phyloP scores from a whole-genome alignment of 2,888 invertebrate genomes.

The Steinernema hermaphroditum region DNA sequence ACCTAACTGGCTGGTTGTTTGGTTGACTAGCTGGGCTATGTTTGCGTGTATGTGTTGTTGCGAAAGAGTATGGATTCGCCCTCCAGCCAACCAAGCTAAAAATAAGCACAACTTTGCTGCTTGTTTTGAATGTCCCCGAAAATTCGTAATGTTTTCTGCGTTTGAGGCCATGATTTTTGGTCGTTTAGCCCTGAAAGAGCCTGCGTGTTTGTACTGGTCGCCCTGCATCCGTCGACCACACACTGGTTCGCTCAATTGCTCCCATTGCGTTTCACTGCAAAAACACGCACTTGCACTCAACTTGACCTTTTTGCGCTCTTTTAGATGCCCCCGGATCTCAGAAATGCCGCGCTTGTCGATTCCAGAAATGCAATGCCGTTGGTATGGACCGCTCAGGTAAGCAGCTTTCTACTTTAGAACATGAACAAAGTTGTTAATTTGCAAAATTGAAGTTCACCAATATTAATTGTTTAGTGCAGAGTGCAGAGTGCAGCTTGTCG shows the following conservation, averaged over 20 bases:
- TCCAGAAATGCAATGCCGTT: constrained; percentile 52
- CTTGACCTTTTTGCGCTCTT: constrained; percentile 28
- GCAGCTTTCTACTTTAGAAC: constrained; percentile 30
- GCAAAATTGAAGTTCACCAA: not conserved
- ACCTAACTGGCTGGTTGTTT: not conserved
- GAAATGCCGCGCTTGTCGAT: constrained; percentile 61
- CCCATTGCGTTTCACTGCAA: not conserved
- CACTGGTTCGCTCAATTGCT: constrained; percentile 5
- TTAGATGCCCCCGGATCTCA: constrained; percentile 52
- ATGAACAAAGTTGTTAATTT: not conserved
- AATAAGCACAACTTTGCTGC: constrained; percentile 10
- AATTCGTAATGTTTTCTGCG: constrained; percentile 24
- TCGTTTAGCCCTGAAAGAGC: constrained; percentile 1
- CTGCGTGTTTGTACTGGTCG: not conserved
- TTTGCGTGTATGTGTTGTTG: constrained; percentile 15
- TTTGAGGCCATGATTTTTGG: constrained; percentile 19
- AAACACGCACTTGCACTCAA: constrained; percentile 7
- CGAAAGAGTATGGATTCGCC: constrained; percentile 19
- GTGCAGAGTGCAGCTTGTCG: no score
- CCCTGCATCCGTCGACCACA: not conserved
- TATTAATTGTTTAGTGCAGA: no score
- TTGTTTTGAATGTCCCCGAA: constrained; percentile 26
- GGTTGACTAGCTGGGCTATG: constrained; percentile 8
- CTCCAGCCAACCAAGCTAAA: constrained; percentile 22
- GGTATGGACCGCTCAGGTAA: constrained; percentile 59